Percentiles rank a stretch among this genome's conserved stretches.
These are phyloP conservation scores for Xenopus tropicalis DNA, from an alignment of 2,113 vertebrate genomes.

Conservation along the genomic window UCB_Xtro_10.0 CM004445.2:52305001-52305500, in stretches of 20 bases:
- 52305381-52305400: conserved; percentile 15
- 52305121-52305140: conserved; percentile 42
- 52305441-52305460: conserved; percentile 29
- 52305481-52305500: conserved; percentile 45
- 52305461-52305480: conserved; percentile 42
- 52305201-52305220: conserved; percentile 34
- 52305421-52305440: conserved; percentile 38
- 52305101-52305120: conserved; percentile 24
- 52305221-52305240: conserved; percentile 21
- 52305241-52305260: background rate
- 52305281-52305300: conserved; percentile 38
- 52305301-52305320: conserved; percentile 45
- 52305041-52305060: conserved; percentile 25
- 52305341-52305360: conserved; percentile 36
- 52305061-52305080: background rate
- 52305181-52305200: conserved; percentile 25
- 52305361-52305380: conserved; percentile 13
- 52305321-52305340: conserved; percentile 43
- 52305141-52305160: conserved; percentile 22
- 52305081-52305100: conserved; percentile 45
- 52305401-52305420: conserved; percentile 33
- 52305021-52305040: conserved; percentile 26
- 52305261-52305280: conserved; percentile 10
- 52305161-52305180: conserved; percentile 37
- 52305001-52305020: conserved; percentile 48